phyloP scores from a whole-genome alignment of 2,888 invertebrate species.

The Apodemia zela region DNA sequence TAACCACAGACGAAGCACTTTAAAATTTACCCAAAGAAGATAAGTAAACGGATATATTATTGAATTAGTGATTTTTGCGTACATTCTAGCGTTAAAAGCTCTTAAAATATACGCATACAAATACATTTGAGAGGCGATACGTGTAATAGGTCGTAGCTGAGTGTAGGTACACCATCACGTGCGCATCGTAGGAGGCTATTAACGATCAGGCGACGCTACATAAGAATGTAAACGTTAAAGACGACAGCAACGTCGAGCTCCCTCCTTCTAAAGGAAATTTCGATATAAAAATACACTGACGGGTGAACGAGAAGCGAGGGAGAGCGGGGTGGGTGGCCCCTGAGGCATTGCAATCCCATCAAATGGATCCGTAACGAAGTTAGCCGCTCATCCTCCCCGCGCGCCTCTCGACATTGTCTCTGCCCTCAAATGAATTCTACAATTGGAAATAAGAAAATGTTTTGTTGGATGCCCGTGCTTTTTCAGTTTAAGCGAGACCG shows the following conservation, averaged over 20 bases:
- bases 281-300: conserved; percentile 78
- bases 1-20: neutral
- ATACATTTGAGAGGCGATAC: conserved; percentile 29
- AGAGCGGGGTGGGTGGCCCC: conserved; percentile 60
- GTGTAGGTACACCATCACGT: conserved; percentile 38
- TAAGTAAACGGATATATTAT: conserved; percentile 45
- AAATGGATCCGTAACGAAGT: conserved; percentile 90
- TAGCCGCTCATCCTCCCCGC: conserved; percentile 82
- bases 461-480: conserved; percentile 76
- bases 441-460: conserved; percentile 81
- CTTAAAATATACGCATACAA: conserved; percentile 55
- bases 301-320: conserved; percentile 49
- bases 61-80: conserved; percentile 59
- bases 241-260: conserved; percentile 66
- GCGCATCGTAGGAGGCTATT: conserved; percentile 54
- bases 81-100: conserved; percentile 63
- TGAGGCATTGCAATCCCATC: conserved; percentile 85
- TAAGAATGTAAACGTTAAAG: conserved; percentile 81
- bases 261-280: conserved; percentile 75
- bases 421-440: conserved; percentile 81
- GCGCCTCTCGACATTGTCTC: conserved; percentile 79
- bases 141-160: conserved; percentile 38
- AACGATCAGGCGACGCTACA: conserved; percentile 77
- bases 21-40: neutral
- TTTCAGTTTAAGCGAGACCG: conserved; percentile 70